Evolutionary conservation across 2,113 vertebrate genomes (phyloP), one percentile per base, ranked within the genome.

Genomic region (Salvator merianae): DNA sequence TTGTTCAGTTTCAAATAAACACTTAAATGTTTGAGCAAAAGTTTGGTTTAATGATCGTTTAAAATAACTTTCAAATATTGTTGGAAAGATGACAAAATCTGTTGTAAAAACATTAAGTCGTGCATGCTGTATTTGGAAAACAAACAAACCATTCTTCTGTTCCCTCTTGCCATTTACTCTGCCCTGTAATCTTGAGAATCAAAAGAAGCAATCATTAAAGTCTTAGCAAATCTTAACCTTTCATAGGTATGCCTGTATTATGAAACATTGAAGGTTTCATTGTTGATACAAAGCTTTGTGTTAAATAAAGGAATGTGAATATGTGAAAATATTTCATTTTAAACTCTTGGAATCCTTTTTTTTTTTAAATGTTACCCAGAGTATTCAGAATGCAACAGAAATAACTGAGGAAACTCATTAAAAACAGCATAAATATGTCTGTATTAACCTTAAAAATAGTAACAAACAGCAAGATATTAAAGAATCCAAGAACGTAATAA

Each of bases 1-100:
- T 79, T 73, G 55, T 85, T 85, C 68, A 8, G 68, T 85, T 85
- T 63, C 69, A 79, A 79, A 72, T 85, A 85, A 84, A 78, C 66
- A n/a, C 68, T 77, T 68, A 77, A 63, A 71, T 30, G 77, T 85
- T 85, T 36, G 65, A 65, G 40, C 53, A 84, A 36, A 59, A 71
- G 77, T 79, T 79, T 75, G 22, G 32, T 65, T 83, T 30, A 79
- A 77, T 38, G 30, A 68, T 62, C 38, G 36, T 84, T 79, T 73
- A 32, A 70, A 78, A 43, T 62, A 40, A 20, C 18, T 71, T 78
- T 50, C 32, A 84, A 71, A 71, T 2, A 24, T 26, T 75, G 24
- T 53, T 62, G 70, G n/a, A 50, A 59, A 78, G 20, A 30, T 8
- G 30, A 36, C 77, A 14, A 74, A 18, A 62, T 3, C 34, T 40